Conservation (phyloP, 2,797 vertebrate species). For the Pygocentrus nattereri region DNA sequence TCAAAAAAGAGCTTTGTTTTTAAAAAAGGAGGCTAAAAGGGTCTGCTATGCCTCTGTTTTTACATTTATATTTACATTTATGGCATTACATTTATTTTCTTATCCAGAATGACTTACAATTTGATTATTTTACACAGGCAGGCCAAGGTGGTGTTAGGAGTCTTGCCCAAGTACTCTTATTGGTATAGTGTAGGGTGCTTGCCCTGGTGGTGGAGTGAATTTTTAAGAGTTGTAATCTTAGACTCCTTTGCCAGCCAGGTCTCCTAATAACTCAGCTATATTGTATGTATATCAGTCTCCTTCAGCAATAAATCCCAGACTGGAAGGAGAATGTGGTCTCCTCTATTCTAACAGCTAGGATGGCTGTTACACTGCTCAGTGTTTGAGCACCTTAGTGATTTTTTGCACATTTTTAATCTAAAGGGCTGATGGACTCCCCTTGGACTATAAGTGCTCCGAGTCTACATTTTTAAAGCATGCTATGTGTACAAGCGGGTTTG, state of each 20-base stretch:
- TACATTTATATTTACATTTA: no score
- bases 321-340: neutral
- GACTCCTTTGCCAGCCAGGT: neutral
- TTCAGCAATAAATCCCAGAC: neutral
- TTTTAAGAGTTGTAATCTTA: no score
- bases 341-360: neutral
- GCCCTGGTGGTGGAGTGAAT: no score
- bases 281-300: neutral
- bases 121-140: no score
- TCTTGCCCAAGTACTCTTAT: no score
- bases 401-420: no score
- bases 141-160: no score
- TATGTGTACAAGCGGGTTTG: neutral
- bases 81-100: no score
- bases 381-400: no score
- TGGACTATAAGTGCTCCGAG: neutral
- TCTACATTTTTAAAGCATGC: neutral
- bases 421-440: no score
- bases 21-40: neutral
- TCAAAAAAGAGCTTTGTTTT: neutral
- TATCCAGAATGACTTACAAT: no score
- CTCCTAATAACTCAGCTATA: neutral
- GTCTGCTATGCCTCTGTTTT: neutral
- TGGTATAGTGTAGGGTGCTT: no score
- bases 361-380: neutral